These are phyloP conservation scores for Linyphia triangularis DNA, from an alignment of 2,888 invertebrate genomes.

Conservation along the genomic window DNA sequence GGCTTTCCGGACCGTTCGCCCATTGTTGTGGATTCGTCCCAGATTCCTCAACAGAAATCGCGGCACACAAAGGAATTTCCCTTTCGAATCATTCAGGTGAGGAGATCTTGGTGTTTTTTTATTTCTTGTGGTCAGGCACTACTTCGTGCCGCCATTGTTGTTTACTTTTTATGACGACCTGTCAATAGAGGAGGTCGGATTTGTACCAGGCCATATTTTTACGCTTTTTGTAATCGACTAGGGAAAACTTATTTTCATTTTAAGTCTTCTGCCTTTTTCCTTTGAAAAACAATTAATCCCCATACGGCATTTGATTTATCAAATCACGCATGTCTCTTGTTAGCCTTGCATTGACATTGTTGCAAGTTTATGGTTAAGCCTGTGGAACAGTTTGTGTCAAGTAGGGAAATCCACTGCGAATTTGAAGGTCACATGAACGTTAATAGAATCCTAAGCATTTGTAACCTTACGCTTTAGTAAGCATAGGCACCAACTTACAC, in stretches of 20 bases:
- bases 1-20: neutral
- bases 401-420: too few species aligned
- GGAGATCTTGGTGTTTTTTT: slow-evolving; percentile 29
- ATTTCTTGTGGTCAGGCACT: neutral
- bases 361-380: too few species aligned
- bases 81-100: slow-evolving; percentile 34
- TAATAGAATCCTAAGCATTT: too few species aligned
- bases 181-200: neutral
- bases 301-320: too few species aligned
- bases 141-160: neutral
- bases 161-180: neutral
- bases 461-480: too few species aligned
- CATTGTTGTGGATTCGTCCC: slow-evolving; percentile 23
- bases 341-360: too few species aligned
- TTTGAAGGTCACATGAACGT: too few species aligned
- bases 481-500: too few species aligned
- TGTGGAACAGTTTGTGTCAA: too few species aligned
- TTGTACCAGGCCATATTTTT: neutral
- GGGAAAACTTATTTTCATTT: neutral
- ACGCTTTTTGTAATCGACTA: neutral
- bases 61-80: slow-evolving; percentile 10
- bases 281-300: too few species aligned
- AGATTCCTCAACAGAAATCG: slow-evolving; percentile 46
- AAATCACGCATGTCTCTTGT: too few species aligned
- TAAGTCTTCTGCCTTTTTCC: neutral